A percentile compares a stretch with the other conserved stretches of the same genome.
These are phyloP conservation scores for Synodontis membranacea DNA, from an alignment of 2,113 vertebrate species.

Conservation along the genomic window DNA sequence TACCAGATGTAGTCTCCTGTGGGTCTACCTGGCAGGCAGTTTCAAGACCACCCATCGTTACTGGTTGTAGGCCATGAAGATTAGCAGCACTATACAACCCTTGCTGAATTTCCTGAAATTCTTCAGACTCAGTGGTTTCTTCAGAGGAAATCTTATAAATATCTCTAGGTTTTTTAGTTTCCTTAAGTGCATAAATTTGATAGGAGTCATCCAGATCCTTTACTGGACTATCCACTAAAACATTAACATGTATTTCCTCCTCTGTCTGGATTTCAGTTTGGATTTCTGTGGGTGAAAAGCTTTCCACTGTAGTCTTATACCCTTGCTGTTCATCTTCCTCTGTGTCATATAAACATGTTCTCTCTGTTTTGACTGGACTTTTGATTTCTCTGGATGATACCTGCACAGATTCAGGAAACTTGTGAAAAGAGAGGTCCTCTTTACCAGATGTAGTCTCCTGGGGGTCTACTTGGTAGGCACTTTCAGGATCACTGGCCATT, in stretches of 20 bases:
- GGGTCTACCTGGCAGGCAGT: slow-evolving; percentile 73
- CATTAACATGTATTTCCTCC: background rate
- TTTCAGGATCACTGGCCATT: slow-evolving; percentile 74
- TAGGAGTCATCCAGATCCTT: background rate
- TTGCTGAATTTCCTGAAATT: slow-evolving; percentile 9
- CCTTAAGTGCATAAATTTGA: background rate
- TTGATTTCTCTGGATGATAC: background rate
- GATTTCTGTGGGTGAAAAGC: background rate
- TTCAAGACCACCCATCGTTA: slow-evolving; percentile 74
- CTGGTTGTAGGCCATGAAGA: slow-evolving; percentile 74
- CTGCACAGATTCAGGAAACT: slow-evolving; percentile 84
- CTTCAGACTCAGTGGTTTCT: slow-evolving; percentile 21
- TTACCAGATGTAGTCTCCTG: slow-evolving; percentile 85
- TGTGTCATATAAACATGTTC: background rate
- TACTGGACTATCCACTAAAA: background rate
- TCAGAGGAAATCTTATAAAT: background rate
- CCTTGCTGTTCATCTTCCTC: background rate
- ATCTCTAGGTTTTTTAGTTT: background rate
- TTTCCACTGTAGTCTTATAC: background rate
- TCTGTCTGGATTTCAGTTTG: background rate
- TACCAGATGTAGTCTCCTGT: slow-evolving; percentile 84
- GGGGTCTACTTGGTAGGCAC: slow-evolving; percentile 73
- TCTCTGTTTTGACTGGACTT: background rate
- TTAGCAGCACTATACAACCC: slow-evolving; percentile 18
- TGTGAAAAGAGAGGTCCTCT: slow-evolving; percentile 80